Percentiles rank a stretch among this genome's conserved stretches.
Evolutionary conservation across 2,113 vertebrate species (phyloP).

Genomic region (Diglossa brunneiventris): DNA sequence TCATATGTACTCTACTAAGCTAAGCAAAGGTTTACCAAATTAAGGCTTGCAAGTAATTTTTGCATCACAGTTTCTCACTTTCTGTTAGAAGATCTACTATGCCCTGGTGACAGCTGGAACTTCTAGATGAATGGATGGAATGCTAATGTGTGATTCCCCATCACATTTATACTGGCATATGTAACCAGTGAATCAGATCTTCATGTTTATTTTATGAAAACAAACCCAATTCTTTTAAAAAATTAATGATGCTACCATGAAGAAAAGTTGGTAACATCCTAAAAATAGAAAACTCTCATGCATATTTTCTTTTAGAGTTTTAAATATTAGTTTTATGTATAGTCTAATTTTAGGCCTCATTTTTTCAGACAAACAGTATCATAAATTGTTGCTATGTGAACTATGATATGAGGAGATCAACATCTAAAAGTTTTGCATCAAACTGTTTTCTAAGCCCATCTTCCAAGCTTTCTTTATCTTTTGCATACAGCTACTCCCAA

Average conservation of each 20-base stretch:
- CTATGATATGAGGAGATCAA: background rate
- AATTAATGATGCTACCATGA: background rate
- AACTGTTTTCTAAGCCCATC: background rate
- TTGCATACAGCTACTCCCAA: background rate
- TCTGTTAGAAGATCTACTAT: background rate
- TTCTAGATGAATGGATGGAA: background rate
- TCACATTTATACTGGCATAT: background rate
- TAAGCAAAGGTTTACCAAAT: slow-evolving; percentile 38
- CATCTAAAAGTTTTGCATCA: background rate
- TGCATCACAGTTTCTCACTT: slow-evolving; percentile 24
- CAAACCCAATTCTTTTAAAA: background rate
- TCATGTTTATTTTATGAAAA: background rate
- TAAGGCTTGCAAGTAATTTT: slow-evolving; percentile 36
- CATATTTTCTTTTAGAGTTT: background rate
- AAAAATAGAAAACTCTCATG: background rate
- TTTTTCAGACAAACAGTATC: background rate
- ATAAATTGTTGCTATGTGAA: background rate
- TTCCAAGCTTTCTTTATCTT: background rate
- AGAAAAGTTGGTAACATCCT: background rate
- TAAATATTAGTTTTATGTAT: background rate
- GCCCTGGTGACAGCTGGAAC: background rate
- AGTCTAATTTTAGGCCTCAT: background rate
- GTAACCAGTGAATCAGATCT: background rate
- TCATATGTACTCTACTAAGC: slow-evolving; percentile 21
- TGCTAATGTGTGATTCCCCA: background rate